Conservation (phyloP, 2,888 invertebrate genomes). For the Drosophila macrospina region DNA sequence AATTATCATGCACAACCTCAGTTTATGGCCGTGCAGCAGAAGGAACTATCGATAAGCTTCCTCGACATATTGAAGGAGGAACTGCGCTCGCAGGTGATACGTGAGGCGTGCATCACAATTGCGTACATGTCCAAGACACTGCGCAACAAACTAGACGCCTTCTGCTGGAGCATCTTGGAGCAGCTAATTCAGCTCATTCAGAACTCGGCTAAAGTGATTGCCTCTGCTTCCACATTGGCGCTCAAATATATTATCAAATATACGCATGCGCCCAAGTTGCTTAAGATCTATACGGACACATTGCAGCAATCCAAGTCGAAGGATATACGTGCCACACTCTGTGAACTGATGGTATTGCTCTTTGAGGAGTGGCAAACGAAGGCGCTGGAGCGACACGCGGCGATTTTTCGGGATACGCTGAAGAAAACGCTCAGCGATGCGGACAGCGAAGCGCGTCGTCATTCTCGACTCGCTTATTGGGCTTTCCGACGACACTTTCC, state of each 20-base stretch:
- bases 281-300: slow-evolving; percentile 92
- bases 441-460: slow-evolving; percentile 94
- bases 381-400: slow-evolving; percentile 92
- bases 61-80: slow-evolving; percentile 94
- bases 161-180: slow-evolving; percentile 93
- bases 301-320: slow-evolving; percentile 94
- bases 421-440: slow-evolving; percentile 96
- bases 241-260: slow-evolving; percentile 95
- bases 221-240: slow-evolving; percentile 94
- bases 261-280: slow-evolving; percentile 92
- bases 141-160: slow-evolving; percentile 93
- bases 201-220: slow-evolving; percentile 98
- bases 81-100: slow-evolving; percentile 92
- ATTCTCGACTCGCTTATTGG: slow-evolving; percentile 92
- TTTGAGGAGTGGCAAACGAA: slow-evolving; percentile 95
- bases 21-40: slow-evolving; percentile 91
- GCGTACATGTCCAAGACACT: slow-evolving; percentile 95
- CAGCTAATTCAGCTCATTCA: slow-evolving; percentile 95
- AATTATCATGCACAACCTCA: slow-evolving; percentile 89
- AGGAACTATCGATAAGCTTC: slow-evolving; percentile 92
- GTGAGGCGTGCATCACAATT: slow-evolving; percentile 98
- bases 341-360: slow-evolving; percentile 93
- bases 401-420: slow-evolving; percentile 92
- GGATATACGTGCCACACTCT: slow-evolving; percentile 92
- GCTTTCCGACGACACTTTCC: slow-evolving; percentile 96